These are phyloP conservation scores for Dipodomys stephensi DNA, from an alignment of 2,113 vertebrate genomes.

Conservation along the genomic window DNA sequence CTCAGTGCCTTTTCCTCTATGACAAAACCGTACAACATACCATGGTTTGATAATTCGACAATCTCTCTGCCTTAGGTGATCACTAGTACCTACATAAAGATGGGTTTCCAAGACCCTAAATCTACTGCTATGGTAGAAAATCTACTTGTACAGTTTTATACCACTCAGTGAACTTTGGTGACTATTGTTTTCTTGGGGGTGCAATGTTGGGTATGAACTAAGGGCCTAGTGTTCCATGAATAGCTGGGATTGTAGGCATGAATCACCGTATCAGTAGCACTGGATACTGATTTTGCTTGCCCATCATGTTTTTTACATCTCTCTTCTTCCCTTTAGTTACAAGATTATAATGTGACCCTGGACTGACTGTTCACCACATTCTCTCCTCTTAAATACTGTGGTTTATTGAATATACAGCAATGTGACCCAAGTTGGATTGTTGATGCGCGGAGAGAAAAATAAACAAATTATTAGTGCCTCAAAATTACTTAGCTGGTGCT, in stretches of 20 bases:
- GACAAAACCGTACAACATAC: neutral
- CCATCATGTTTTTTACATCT: neutral
- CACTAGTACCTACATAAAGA: neutral
- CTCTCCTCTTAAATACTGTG: neutral
- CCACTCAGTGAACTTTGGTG: neutral
- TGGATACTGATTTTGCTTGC: neutral
- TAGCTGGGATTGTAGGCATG: too few species aligned
- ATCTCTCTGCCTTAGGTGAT: neutral
- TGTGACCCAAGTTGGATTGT: neutral
- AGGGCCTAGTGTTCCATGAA: too few species aligned
- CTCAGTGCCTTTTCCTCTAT: slow-evolving; percentile 29
- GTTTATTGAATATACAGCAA: neutral
- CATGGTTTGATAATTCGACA: neutral
- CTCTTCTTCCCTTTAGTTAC: neutral
- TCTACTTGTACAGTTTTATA: neutral
- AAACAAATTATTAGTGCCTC: neutral
- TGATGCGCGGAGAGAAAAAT: neutral
- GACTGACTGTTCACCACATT: neutral
- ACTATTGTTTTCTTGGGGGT: too few species aligned
- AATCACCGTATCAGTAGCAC: too few species aligned
- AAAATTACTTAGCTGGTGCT: neutral
- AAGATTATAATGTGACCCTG: neutral
- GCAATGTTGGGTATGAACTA: too few species aligned
- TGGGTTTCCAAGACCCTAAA: neutral
- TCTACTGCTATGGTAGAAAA: neutral